Evolutionary conservation across 1,140 invertebrate genomes (phyloP).

Genomic region (Neodiprion fabricii): DNA sequence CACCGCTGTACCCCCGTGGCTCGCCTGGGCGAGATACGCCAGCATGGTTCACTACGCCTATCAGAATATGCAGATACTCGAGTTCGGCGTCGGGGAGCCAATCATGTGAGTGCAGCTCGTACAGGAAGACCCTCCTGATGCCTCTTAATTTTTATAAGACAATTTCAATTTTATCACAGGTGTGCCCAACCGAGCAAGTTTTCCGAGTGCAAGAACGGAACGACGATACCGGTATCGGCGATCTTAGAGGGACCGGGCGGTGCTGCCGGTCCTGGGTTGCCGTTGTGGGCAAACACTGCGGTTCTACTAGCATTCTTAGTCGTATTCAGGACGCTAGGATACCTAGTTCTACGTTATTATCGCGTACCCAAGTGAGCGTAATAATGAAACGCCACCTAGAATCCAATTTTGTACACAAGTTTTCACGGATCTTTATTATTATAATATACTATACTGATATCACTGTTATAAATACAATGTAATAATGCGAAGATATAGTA

Average conservation of each 20-base stretch:
- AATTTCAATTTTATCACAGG: slow-evolving; percentile 54
- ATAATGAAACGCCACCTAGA: slow-evolving; percentile 25
- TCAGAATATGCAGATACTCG: slow-evolving; percentile 86
- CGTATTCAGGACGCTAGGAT: slow-evolving; percentile 76
- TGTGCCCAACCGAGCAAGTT: slow-evolving; percentile 75
- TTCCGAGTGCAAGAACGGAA: slow-evolving; percentile 66
- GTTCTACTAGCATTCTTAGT: slow-evolving; percentile 77
- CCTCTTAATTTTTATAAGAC: slow-evolving; percentile 8
- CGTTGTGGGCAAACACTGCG: slow-evolving; percentile 79
- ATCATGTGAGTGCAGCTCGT: slow-evolving; percentile 67
- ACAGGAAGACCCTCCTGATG: slow-evolving; percentile 3
- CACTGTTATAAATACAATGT: neutral
- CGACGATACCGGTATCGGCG: slow-evolving; percentile 71
- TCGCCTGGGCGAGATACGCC: slow-evolving; percentile 82
- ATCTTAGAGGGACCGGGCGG: slow-evolving; percentile 72
- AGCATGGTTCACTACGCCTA: slow-evolving; percentile 86
- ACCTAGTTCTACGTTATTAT: slow-evolving; percentile 77
- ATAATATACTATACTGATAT: slow-evolving; percentile 16
- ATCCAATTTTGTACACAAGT: slow-evolving; percentile 37
- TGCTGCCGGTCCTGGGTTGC: slow-evolving; percentile 61
- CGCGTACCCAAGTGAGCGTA: slow-evolving; percentile 68
- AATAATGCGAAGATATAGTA: neutral
- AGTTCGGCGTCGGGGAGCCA: slow-evolving; percentile 76
- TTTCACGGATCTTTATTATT: slow-evolving; percentile 35
- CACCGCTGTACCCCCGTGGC: slow-evolving; percentile 77